A percentile compares a stretch with the other conserved stretches of the same genome.
phyloP scores from a whole-genome alignment of 2,888 invertebrate genomes.

The Eulithis prunata region DNA sequence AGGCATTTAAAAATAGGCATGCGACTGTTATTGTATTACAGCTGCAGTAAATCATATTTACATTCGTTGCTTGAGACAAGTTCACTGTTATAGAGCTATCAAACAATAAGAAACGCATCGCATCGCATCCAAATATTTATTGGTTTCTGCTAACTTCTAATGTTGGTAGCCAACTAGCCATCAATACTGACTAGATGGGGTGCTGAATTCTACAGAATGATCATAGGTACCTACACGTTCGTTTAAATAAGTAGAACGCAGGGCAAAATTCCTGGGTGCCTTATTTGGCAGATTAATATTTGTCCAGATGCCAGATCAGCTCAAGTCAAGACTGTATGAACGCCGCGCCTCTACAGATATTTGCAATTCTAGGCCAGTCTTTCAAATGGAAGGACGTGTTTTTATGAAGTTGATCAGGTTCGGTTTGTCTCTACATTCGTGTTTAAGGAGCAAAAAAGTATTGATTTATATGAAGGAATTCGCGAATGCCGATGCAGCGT shows the following conservation, averaged over 20 bases:
- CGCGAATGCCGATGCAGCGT: conserved; percentile 1
- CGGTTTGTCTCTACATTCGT: conserved; percentile 11
- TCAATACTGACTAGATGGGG: background rate
- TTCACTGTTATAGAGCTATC: background rate
- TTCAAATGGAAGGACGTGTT: conserved; percentile 25
- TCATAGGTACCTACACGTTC: background rate
- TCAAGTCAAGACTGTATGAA: conserved; percentile 8
- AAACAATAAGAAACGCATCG: background rate
- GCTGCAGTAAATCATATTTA: conserved; percentile 4
- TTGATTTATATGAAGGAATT: conserved; percentile 8
- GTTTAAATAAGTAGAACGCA: background rate
- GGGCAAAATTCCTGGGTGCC: conserved; percentile 9
- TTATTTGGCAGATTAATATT: conserved; percentile 28
- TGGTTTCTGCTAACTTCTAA: too few species aligned
- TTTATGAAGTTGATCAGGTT: conserved; percentile 21
- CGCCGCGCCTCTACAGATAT: conserved; percentile 29
- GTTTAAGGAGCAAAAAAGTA: conserved; percentile 7
- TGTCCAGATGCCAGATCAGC: conserved; percentile 31
- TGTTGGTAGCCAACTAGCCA: background rate
- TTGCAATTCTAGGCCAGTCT: conserved; percentile 30
- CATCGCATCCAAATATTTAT: too few species aligned
- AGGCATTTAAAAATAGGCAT: conserved; percentile 33
- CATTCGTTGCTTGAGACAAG: conserved; percentile 11
- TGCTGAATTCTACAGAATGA: background rate
- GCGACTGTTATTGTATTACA: conserved; percentile 18